A percentile compares a stretch with the other conserved stretches of the same genome.
phyloP scores from a whole-genome alignment of 2,888 invertebrate species.

The Nymphalis c-album region DNA sequence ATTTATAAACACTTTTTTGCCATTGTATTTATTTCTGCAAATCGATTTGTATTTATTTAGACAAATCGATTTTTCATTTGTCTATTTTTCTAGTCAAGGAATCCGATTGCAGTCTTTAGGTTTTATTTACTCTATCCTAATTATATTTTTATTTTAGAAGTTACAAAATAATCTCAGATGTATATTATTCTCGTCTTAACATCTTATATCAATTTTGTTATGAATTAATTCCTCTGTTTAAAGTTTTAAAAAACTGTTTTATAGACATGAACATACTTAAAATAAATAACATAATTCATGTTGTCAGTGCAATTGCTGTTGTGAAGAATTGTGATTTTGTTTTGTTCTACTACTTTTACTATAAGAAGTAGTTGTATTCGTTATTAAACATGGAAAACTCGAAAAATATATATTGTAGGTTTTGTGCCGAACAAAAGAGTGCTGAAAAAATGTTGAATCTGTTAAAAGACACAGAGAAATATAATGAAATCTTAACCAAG shows the following conservation, averaged over 20 bases:
- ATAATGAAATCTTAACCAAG: constrained; percentile 55
- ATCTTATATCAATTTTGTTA: background rate
- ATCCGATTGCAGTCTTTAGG: background rate
- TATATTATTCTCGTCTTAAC: background rate
- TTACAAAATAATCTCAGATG: background rate
- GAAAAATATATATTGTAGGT: constrained; percentile 59
- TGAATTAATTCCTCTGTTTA: background rate
- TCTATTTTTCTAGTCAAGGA: background rate
- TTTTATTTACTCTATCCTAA: background rate
- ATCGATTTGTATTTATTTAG: no score
- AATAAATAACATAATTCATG: background rate
- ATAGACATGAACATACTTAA: background rate
- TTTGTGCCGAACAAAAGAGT: constrained; percentile 63
- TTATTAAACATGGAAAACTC: constrained; percentile 47
- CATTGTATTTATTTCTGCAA: no score
- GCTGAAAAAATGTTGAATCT: constrained; percentile 56
- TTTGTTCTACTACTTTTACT: background rate
- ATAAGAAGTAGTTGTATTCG: background rate
- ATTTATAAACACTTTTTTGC: no score
- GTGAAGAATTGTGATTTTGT: constrained; percentile 12
- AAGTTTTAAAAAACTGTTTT: background rate
- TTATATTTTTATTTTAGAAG: background rate
- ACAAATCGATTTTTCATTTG: no score
- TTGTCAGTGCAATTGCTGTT: constrained; percentile 4
- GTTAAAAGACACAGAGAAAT: constrained; percentile 49